Percentiles rank a stretch among this genome's conserved stretches.
Evolutionary conservation across 2,113 vertebrate genomes (phyloP).

Genomic region (Fulica atra): DNA sequence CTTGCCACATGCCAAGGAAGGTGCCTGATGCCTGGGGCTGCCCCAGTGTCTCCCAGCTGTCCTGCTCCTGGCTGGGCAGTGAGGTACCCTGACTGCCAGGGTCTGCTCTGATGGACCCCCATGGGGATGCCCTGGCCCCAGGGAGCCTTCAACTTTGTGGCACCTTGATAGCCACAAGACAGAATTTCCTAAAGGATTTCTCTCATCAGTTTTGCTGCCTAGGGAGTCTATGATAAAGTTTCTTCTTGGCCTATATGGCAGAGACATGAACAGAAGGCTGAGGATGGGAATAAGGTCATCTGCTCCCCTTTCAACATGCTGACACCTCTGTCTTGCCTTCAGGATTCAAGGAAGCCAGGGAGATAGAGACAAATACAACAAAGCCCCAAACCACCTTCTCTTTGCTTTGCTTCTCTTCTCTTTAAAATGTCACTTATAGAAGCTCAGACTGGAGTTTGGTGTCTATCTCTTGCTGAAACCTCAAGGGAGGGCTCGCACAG

Average conservation of each 20-base stretch:
- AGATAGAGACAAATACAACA: neutral
- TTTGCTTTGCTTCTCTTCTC: neutral
- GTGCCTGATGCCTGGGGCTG: neutral
- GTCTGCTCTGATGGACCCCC: neutral
- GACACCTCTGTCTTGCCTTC: neutral
- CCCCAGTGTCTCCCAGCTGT: accelerated
- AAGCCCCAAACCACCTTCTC: neutral
- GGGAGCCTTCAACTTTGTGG: neutral
- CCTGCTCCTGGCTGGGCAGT: neutral
- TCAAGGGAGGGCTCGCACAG: neutral
- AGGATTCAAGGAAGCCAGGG: neutral
- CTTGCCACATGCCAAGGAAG: neutral
- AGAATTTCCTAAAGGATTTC: neutral
- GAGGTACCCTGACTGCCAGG: neutral
- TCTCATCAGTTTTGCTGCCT: neutral
- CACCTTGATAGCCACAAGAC: accelerated
- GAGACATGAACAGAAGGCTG: neutral
- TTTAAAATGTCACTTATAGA: neutral
- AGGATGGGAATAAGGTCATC: neutral
- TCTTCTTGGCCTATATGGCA: neutral
- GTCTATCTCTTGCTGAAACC: neutral
- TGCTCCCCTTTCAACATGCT: neutral
- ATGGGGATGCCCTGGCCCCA: accelerated
- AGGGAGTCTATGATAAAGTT: neutral
- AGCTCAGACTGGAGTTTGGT: neutral